phyloP scores from a whole-genome alignment of 2,797 vertebrate genomes.

The Pseudopleuronectes americanus region DNA sequence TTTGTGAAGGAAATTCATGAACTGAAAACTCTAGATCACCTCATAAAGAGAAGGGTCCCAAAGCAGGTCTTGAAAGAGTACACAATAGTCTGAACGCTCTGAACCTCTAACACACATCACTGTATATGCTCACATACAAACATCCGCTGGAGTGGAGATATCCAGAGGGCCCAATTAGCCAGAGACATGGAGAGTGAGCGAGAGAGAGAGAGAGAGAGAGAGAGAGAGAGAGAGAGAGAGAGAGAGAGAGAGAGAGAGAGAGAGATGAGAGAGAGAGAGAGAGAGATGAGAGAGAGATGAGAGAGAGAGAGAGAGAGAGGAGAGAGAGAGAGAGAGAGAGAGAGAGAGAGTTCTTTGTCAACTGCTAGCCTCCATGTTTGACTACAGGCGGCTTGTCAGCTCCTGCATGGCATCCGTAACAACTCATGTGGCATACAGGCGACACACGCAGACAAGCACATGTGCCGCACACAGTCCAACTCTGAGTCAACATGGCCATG shows the following conservation, averaged over 20 bases:
- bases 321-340: conserved; percentile 45
- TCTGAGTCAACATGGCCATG: conserved; percentile 46
- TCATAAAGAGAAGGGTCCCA: conserved; percentile 41
- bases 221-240: conserved; percentile 31
- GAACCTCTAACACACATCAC: conserved; percentile 33
- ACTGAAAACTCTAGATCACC: conserved; percentile 25
- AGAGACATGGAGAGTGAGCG: conserved; percentile 48
- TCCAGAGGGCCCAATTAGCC: conserved; percentile 78
- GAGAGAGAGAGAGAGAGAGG: conserved; percentile 53
- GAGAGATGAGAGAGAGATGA: conserved; percentile 41
- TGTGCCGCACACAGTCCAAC: not conserved
- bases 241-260: conserved; percentile 45
- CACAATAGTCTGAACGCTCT: conserved; percentile 39
- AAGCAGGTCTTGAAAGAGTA: conserved; percentile 43
- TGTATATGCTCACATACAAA: conserved; percentile 67
- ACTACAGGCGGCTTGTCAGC: conserved; percentile 66
- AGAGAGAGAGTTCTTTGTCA: conserved; percentile 69
- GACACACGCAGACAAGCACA: conserved; percentile 10
- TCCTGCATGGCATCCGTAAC: conserved; percentile 63
- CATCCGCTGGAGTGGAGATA: conserved; percentile 68
- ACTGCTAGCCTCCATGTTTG: conserved; percentile 71
- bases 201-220: conserved; percentile 12
- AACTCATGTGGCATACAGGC: conserved; percentile 54
- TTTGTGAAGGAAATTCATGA: not conserved
- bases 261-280: conserved; percentile 53